A percentile compares a stretch with the other conserved stretches of the same genome.
phyloP scores from a whole-genome alignment of 2,888 invertebrate genomes.

The Lysandra bellargus region DNA sequence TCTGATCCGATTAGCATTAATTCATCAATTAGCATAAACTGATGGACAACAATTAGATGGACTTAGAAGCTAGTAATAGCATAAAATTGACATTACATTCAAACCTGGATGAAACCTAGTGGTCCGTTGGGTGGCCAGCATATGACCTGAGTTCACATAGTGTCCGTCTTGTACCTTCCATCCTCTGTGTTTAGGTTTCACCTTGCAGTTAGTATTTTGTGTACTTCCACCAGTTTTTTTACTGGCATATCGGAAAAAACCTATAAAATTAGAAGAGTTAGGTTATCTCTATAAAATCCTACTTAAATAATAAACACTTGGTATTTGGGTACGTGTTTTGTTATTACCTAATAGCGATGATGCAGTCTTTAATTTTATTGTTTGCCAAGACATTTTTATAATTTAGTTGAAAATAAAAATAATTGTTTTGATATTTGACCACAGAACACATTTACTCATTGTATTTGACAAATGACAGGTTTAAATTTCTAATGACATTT shows the following conservation, averaged over 20 bases:
- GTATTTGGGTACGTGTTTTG: background rate
- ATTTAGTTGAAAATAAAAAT: background rate
- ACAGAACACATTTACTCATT: too few relatives aligned
- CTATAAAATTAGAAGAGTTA: slow-evolving; percentile 47
- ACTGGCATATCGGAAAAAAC: slow-evolving; percentile 81
- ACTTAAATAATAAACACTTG: background rate
- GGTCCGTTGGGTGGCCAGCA: slow-evolving; percentile 84
- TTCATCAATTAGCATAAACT: too few relatives aligned
- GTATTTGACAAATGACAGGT: too few relatives aligned
- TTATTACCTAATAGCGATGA: slow-evolving; percentile 27
- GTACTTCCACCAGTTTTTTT: slow-evolving; percentile 89
- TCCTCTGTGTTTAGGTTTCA: slow-evolving; percentile 88
- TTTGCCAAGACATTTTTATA: slow-evolving; percentile 30
- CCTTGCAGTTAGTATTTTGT: slow-evolving; percentile 83
- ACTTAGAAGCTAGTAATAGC: background rate
- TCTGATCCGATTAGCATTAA: too few relatives aligned
- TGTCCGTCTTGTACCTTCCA: slow-evolving; percentile 88
- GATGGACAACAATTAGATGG: background rate
- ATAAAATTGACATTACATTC: slow-evolving; percentile 40
- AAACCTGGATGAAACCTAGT: slow-evolving; percentile 86
- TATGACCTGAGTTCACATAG: slow-evolving; percentile 83
- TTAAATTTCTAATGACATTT: too few relatives aligned
- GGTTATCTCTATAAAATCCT: background rate
- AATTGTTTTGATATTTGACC: background rate
- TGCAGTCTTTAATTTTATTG: slow-evolving; percentile 1